phyloP scores from a whole-genome alignment of 2,113 vertebrate species.

The Eonycteris spelaea region DNA sequence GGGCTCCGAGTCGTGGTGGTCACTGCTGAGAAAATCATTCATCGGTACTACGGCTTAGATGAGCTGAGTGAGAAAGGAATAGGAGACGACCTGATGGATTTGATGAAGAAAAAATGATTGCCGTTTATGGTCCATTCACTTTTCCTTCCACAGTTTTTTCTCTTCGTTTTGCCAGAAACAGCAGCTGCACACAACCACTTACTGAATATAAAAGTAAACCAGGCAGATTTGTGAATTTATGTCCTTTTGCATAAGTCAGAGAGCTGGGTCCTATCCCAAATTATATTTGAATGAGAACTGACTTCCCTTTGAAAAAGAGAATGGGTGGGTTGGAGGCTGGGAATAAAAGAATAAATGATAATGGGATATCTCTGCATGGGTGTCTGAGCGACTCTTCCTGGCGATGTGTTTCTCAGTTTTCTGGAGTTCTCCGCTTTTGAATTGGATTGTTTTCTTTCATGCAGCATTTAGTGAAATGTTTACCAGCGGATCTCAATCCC shows the following conservation, averaged over 20 bases:
- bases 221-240: not conserved
- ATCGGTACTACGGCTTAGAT: slow-evolving; percentile 91
- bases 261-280: not conserved
- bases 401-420: not conserved
- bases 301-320: not conserved
- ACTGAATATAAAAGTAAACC: not conserved
- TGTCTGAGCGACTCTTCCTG: not conserved
- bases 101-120: slow-evolving; percentile 73
- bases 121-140: not conserved
- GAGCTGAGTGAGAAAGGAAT: slow-evolving; percentile 84
- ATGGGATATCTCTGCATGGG: not conserved
- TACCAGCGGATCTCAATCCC: not conserved
- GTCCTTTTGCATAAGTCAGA: not conserved
- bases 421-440: not conserved
- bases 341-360: not conserved
- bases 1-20: slow-evolving; percentile 93
- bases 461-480: not conserved
- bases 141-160: not conserved
- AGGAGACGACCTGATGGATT: slow-evolving; percentile 85
- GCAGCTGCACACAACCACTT: not conserved
- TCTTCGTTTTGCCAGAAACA: not conserved
- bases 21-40: slow-evolving; percentile 87
- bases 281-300: not conserved
- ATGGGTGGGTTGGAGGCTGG: not conserved
- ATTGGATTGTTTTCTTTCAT: not conserved